A percentile compares a stretch with the other conserved stretches of the same genome.
Evolutionary conservation across 2,888 invertebrate species (phyloP).

Genomic region (Cinara cedri): DNA sequence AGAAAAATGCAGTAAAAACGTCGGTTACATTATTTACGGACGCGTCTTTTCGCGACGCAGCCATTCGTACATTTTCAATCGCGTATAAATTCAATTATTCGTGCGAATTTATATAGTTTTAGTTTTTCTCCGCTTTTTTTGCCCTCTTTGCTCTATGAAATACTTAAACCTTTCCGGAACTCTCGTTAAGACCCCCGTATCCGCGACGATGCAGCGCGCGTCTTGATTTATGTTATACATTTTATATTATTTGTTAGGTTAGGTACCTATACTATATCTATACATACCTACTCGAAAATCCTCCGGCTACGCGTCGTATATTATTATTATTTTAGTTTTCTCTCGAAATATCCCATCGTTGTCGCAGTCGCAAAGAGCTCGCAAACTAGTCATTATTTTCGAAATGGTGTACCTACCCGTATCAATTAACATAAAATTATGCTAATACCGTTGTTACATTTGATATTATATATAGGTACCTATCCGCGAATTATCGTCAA

Average conservation of each 20-base stretch:
- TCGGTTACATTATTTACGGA: background rate
- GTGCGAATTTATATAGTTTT: background rate
- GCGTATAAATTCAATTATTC: background rate
- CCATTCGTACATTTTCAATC: conserved; percentile 6
- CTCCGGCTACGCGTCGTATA: too few relatives aligned
- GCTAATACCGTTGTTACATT: too few relatives aligned
- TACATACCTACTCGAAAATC: background rate
- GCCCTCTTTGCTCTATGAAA: too few relatives aligned
- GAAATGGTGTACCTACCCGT: too few relatives aligned
- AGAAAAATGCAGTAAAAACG: too few relatives aligned
- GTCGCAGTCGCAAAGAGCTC: too few relatives aligned
- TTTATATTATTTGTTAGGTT: background rate
- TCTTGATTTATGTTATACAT: background rate
- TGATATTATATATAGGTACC: too few relatives aligned
- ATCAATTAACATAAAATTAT: too few relatives aligned
- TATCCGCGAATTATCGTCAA: too few relatives aligned
- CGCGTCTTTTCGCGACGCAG: background rate
- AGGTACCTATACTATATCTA: background rate
- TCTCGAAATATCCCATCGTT: too few relatives aligned
- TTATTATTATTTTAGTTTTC: too few relatives aligned
- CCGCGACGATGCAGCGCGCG: background rate
- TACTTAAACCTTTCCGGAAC: background rate
- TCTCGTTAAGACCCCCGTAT: background rate
- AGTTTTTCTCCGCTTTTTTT: background rate
- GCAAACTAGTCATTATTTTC: too few relatives aligned